A percentile compares a stretch with the other conserved stretches of the same genome.
These are phyloP conservation scores for Drosophila emarginata DNA, from an alignment of 2,888 invertebrate species.

Conservation along the genomic window DNA sequence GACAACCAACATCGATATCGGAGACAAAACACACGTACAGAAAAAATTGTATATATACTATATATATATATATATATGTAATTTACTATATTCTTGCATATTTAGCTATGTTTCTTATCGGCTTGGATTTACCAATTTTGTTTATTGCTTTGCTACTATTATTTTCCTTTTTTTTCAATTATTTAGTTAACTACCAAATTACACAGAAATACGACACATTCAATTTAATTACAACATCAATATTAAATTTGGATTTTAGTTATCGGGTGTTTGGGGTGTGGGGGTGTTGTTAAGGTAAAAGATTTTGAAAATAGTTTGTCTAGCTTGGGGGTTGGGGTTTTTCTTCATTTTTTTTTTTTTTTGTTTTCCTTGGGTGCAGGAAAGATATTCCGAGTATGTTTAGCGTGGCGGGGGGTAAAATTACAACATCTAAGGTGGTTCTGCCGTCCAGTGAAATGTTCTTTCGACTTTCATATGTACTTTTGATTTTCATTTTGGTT, in stretches of 20 bases:
- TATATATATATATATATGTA: conserved; percentile 13
- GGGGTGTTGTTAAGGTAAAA: neutral
- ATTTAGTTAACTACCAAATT: neutral
- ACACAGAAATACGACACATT: conserved; percentile 46
- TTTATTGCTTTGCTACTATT: conserved; percentile 48
- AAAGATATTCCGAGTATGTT: conserved; percentile 14
- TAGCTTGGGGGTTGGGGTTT: conserved; percentile 25
- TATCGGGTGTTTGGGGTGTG: neutral
- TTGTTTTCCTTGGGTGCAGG: conserved; percentile 21
- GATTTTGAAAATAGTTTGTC: conserved; percentile 1
- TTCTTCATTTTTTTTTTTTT: conserved; percentile 22
- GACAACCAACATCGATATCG: conserved; percentile 30
- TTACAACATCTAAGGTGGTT: conserved; percentile 83
- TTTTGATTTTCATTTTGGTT: conserved; percentile 34
- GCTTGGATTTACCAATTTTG: conserved; percentile 18
- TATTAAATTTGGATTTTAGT: conserved; percentile 12
- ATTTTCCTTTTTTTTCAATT: conserved; percentile 6
- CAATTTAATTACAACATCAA: conserved; percentile 66
- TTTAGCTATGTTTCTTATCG: neutral
- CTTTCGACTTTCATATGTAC: conserved; percentile 60
- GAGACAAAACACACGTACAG: conserved; percentile 23
- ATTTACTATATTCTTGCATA: conserved; percentile 8
- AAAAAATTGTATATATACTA: conserved; percentile 10
- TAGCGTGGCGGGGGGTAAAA: conserved; percentile 37
- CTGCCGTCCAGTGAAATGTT: conserved; percentile 80